Evolutionary conservation across 2,888 invertebrate species (phyloP), one percentile per base, ranked within the genome.

Genomic region (Crematogaster levior): DNA sequence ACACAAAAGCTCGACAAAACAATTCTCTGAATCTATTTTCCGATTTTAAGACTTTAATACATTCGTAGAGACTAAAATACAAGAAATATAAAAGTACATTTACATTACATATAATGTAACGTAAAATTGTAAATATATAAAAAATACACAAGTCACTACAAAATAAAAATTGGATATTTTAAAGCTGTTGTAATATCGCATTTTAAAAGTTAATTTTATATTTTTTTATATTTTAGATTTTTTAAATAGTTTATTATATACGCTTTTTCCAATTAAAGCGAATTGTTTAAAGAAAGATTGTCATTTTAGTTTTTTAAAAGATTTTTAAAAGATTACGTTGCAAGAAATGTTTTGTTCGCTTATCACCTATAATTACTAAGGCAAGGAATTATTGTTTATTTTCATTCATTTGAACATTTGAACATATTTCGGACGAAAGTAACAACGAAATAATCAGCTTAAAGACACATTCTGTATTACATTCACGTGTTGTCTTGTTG

Each of bases 1-100:
- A 34, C 53, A 10, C 21, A 56, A 70, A 40, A 77, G 73, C 60
- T 34, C 51, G 43, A 24, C 40, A 43, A 18, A 24, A 40, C 30
- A 15, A 24, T 24, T 24, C 24, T 43, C 9, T 43, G 15, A 61
- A 30, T 12, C 1, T 34, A 12, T 37, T 40, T 21, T 18, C 30
- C 24, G 24, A 46, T 1, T 70, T 43, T 18, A 30, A 53, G 73
- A 61, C 4, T 10, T 60, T 15, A 40, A 4, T 15, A 34, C 2
- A 12, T 48, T 48, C 0, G 37, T 18, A 40, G 7, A 56, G 0
- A 48, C 43, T 15, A 6, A 5, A 34, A 34, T 6, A 34, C 6
- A 34, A 34, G 6, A 34, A 34, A 34, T 34, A 40, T 27, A 24
- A 65, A 65, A 27, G 3, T 46, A n/a, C 4, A n/a, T 46, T 18